Base-by-base conservation (phyloP, 2,113 vertebrate genomes). In the Campylomormyrus numenius region DNA sequence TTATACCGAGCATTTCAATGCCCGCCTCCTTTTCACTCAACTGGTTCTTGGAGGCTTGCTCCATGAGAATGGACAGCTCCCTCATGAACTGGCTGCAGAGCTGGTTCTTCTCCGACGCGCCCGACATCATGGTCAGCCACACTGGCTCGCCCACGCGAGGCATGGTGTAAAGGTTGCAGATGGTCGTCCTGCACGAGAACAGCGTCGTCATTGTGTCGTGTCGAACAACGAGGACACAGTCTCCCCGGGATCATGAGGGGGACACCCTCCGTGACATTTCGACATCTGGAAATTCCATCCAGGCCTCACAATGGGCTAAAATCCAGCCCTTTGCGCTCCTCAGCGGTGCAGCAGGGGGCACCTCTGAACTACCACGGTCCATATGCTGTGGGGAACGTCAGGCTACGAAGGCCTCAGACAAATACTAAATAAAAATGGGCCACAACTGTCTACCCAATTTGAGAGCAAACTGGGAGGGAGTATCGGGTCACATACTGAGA, bases 61-160 rank as follows among this genome's bases (percentile, higher is more conserved):
- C 98, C 97, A 98, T 98, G 92, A 99, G 93, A 93, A 97, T 95
- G 45, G 97, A 97, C 89, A 99, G 97, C 91, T 99, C 98, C 93
- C 96, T 97, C 98, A 99, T 99, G 95, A 99, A 99, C 90, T 97
- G 97, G 66, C 97, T 96, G 90, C 98, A 99, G 3, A 99, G 97
- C 90, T 98, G 98, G 93, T 98, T 99, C 95, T 99, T 99, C 90
- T 98, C 98, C 0, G 97, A 96, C 1, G 95, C 95, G 13, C 97
- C 97, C 0, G 98, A 99, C 98, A 98, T 99, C 98, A 99, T 99
- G 0, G 98, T 98, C 74, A 99, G 95, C 98, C 98, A 99, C 62
- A 99, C 98, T 10, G 98, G 98, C 93, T 99, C 98, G 24, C 97
- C 96, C 89, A 99, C 97, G 13, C 98, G 96, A 3, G 98, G 98